Percentiles rank a stretch among this genome's conserved stretches.
Conservation (phyloP, 2,888 invertebrate genomes). For the Caenorhabditis zanzibari region DNA sequence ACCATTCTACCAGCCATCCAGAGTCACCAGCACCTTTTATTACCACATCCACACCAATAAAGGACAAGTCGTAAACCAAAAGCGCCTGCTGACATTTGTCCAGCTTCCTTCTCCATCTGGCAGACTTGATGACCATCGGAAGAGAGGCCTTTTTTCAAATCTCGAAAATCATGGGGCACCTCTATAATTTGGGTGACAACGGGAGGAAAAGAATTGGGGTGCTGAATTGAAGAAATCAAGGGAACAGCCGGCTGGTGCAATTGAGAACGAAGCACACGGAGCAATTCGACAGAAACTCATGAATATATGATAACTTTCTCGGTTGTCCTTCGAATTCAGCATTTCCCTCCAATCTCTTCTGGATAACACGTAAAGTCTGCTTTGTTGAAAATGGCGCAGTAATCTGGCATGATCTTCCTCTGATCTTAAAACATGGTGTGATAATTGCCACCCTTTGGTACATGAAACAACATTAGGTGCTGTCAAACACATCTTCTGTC, state of each 20-base stretch:
- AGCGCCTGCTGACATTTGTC: slow-evolving; percentile 46
- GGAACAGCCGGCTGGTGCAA: slow-evolving; percentile 46
- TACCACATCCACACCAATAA: slow-evolving; percentile 34
- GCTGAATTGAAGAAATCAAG: slow-evolving; percentile 20
- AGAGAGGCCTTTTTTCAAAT: slow-evolving; percentile 51
- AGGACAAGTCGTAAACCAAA: slow-evolving; percentile 54
- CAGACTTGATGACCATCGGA: slow-evolving; percentile 32
- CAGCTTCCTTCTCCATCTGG: slow-evolving; percentile 35
- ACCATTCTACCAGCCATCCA: slow-evolving; percentile 15
- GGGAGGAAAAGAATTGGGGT: neutral
- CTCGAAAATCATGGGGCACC: neutral
- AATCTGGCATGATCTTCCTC: neutral
- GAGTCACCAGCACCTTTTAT: slow-evolving; percentile 47
- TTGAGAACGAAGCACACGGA: slow-evolving; percentile 31
- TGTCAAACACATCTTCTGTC: slow-evolving; percentile 21
- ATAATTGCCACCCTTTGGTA: slow-evolving; percentile 60
- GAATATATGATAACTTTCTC: slow-evolving; percentile 54
- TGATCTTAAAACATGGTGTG: slow-evolving; percentile 30
- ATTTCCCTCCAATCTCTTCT: neutral
- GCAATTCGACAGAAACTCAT: slow-evolving; percentile 59
- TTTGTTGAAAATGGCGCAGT: neutral
- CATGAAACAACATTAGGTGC: slow-evolving; percentile 61
- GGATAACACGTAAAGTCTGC: neutral
- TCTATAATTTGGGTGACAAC: slow-evolving; percentile 22
- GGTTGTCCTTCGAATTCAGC: neutral